Percentiles rank a stretch among this genome's conserved stretches.
Conservation (phyloP, 2,113 vertebrate species). For the Abramis brama region DNA sequence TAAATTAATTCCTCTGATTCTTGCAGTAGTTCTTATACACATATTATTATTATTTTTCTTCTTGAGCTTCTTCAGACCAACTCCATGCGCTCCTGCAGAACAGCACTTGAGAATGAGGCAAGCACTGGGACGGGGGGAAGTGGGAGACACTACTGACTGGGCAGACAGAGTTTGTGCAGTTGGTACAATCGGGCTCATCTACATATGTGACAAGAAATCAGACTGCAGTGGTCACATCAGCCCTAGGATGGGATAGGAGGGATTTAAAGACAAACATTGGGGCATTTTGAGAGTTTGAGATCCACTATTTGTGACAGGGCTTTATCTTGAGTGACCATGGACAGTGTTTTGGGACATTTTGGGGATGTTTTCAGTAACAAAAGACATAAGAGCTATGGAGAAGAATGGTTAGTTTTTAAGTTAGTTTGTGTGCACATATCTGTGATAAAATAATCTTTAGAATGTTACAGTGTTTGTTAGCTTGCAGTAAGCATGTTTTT, state of each 20-base stretch:
- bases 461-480: slow-evolving; percentile 3
- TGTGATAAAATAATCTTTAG: background rate
- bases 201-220: slow-evolving; percentile 24
- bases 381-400: background rate
- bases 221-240: background rate
- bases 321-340: background rate
- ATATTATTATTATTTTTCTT: background rate
- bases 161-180: background rate
- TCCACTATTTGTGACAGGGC: background rate
- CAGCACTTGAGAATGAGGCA: slow-evolving; percentile 2
- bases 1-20: background rate
- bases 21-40: background rate
- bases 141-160: background rate
- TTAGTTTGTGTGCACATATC: background rate
- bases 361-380: background rate
- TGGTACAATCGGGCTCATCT: background rate
- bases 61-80: background rate
- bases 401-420: slow-evolving; percentile 1
- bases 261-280: background rate
- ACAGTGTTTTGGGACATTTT: background rate
- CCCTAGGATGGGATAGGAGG: background rate
- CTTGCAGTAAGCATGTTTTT: slow-evolving; percentile 6
- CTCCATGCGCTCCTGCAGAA: slow-evolving; percentile 4
- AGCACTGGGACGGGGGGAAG: slow-evolving; percentile 16
- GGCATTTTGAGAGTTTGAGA: background rate